These are phyloP conservation scores for Matsumurasca onukii DNA, from an alignment of 1,140 invertebrate genomes.

Conservation along the genomic window DNA sequence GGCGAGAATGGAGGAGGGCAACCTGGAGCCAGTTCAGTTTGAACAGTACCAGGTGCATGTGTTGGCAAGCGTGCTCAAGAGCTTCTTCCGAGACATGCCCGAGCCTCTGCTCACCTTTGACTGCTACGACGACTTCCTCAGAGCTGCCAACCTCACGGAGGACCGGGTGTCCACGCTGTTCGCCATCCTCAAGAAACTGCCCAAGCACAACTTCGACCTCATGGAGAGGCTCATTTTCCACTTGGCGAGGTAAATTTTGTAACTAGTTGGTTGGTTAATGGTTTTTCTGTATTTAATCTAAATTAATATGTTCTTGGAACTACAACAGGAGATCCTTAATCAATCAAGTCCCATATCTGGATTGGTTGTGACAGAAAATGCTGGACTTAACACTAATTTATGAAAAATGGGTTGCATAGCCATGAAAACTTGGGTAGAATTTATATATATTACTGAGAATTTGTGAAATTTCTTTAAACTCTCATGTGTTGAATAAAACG, in stretches of 20 bases:
- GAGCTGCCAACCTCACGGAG: conserved; percentile 80
- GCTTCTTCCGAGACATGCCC: conserved; percentile 89
- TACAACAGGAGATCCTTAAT: no score
- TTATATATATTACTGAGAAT: no score
- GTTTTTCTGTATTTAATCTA: no score
- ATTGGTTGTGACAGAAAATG: no score
- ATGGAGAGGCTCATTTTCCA: conserved; percentile 94
- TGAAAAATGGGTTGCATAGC: no score
- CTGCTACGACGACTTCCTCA: conserved; percentile 90
- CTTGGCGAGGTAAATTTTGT: conserved; percentile 67
- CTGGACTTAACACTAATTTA: no score
- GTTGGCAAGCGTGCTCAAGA: conserved; percentile 86
- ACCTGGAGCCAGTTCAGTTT: conserved; percentile 65
- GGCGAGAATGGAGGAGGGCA: conserved; percentile 69
- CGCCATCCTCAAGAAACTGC: conserved; percentile 85
- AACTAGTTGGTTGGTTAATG: no score
- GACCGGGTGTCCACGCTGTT: conserved; percentile 84
- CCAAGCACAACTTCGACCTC: conserved; percentile 85
- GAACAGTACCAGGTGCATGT: conserved; percentile 82
- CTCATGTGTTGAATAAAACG: no score
- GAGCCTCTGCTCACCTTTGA: conserved; percentile 93
- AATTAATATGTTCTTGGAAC: no score
- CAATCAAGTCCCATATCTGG: no score
- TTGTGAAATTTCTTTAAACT: no score
- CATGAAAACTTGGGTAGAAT: no score